phyloP scores from a whole-genome alignment of 2,888 invertebrate species.

The Thecocarcelia acutangulata region DNA sequence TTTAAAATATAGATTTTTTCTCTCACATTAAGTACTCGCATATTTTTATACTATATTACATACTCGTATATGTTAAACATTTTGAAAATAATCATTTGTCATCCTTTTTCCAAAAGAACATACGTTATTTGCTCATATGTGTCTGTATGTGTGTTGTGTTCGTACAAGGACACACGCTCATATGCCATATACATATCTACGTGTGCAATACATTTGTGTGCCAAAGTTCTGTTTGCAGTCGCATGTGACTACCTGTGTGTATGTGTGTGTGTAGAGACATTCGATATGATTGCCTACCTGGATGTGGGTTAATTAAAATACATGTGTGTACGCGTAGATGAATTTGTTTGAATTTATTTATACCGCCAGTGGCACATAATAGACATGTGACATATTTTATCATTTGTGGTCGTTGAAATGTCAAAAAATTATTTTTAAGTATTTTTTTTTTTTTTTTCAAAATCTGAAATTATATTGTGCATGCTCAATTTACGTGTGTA shows the following conservation, averaged over 20 bases:
- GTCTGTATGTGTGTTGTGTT: no score
- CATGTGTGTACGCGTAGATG: background rate
- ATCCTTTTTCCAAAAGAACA: background rate
- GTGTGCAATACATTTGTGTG: background rate
- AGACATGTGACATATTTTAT: constrained; percentile 61
- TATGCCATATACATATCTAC: no score
- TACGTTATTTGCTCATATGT: no score
- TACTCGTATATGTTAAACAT: constrained; percentile 14
- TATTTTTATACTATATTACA: no score
- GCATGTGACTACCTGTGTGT: background rate
- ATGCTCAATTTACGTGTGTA: no score
- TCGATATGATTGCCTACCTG: background rate
- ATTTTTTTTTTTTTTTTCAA: no score
- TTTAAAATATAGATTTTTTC: no score
- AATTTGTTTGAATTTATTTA: constrained; percentile 26
- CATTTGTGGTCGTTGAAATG: constrained; percentile 60
- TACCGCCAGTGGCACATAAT: constrained; percentile 34
- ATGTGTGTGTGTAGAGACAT: background rate
- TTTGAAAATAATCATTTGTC: constrained; percentile 52
- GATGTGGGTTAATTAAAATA: constrained; percentile 34
- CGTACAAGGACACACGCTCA: no score
- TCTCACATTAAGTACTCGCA: no score
- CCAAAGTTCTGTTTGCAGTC: no score
- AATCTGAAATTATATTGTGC: no score
- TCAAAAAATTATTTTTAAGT: constrained; percentile 19